Evolutionary conservation across 2,797 vertebrate species (phyloP).

Genomic region (Nannoperca australis): DNA sequence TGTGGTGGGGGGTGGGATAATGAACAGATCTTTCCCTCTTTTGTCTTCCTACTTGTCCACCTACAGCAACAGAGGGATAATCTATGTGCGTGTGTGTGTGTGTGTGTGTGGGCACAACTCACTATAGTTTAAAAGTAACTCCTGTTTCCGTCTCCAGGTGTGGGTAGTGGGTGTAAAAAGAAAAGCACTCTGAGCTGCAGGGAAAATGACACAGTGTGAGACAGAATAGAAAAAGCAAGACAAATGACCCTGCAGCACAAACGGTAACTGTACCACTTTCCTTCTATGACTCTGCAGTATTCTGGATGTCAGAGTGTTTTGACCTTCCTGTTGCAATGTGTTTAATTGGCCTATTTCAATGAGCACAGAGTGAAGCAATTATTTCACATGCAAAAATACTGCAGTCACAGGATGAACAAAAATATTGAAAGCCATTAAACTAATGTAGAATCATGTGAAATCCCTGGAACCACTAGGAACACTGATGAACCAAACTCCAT

Average conservation of each 20-base stretch:
- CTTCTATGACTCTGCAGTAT: slow-evolving; percentile 48
- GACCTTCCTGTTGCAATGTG: slow-evolving; percentile 30
- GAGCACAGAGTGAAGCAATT: not conserved
- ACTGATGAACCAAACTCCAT: not conserved
- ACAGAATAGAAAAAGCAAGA: slow-evolving; percentile 46
- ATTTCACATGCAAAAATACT: slow-evolving; percentile 14
- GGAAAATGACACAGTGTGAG: slow-evolving; percentile 46
- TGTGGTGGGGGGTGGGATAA: slow-evolving; percentile 39
- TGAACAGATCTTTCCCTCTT: slow-evolving; percentile 54
- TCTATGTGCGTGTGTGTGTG: slow-evolving; percentile 18
- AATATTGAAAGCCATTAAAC: not conserved
- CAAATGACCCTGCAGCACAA: slow-evolving; percentile 43
- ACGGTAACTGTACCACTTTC: slow-evolving; percentile 13
- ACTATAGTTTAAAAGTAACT: slow-evolving; percentile 43
- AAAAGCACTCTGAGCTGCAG: slow-evolving; percentile 45
- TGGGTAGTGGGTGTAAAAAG: slow-evolving; percentile 43
- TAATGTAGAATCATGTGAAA: not conserved
- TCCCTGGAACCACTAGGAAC: not conserved
- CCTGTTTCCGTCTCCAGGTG: slow-evolving; percentile 37
- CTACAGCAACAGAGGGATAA: slow-evolving; percentile 49
- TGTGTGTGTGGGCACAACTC: slow-evolving; percentile 22
- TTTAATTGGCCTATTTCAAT: slow-evolving; percentile 30
- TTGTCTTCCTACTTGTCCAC: slow-evolving; percentile 70
- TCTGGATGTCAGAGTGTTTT: slow-evolving; percentile 26
- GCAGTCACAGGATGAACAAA: not conserved